Conservation (phyloP, 2,113 vertebrate genomes). For the Murina feae region DNA sequence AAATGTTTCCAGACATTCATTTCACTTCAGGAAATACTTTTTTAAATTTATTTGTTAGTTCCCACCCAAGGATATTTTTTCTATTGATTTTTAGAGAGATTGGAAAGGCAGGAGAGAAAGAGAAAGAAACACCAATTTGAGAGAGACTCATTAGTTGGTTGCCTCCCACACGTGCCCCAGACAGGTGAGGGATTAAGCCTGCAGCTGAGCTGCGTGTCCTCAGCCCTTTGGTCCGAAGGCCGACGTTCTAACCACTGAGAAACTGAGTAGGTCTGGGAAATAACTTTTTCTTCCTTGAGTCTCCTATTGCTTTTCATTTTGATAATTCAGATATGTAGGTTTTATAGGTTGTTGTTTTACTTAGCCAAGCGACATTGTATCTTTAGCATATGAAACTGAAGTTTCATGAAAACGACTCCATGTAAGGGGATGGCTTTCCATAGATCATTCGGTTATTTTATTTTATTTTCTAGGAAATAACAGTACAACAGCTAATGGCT, state of each 20-base stretch:
- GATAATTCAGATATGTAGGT: background rate
- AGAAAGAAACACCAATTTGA: no score
- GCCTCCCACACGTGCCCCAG: no score
- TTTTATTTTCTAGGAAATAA: slow-evolving; percentile 88
- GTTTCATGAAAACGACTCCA: slow-evolving; percentile 27
- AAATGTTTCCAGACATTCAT: background rate
- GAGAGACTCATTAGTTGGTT: no score
- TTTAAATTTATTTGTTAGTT: background rate
- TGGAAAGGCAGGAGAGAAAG: no score
- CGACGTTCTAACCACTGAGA: no score
- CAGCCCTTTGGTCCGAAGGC: no score
- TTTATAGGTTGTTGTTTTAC: background rate
- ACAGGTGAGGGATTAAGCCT: no score
- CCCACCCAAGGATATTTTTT: no score
- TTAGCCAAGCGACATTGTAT: background rate
- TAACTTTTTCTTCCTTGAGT: background rate
- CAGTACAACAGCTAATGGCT: slow-evolving; percentile 94
- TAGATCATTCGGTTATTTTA: background rate
- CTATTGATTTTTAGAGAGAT: no score
- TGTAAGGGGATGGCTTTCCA: background rate
- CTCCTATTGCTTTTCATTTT: slow-evolving; percentile 14
- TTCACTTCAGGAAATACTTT: background rate
- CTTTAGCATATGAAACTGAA: background rate
- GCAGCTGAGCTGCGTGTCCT: no score
- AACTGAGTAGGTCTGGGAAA: background rate